Conservation (phyloP, 2,113 vertebrate species). For the Pao palembangensis region DNA sequence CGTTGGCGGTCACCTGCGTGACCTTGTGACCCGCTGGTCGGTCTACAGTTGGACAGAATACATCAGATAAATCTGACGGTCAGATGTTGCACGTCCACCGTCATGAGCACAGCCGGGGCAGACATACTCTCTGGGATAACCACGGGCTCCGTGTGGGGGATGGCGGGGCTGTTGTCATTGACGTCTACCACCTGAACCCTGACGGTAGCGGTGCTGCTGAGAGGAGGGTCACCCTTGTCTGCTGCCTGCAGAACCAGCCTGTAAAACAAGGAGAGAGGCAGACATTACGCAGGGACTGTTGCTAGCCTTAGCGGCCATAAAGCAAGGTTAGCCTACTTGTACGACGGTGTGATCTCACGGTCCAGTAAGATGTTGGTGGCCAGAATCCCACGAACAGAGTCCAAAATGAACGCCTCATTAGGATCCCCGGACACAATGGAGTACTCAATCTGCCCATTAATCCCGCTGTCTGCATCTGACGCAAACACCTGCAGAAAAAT, state of each 20-base stretch:
- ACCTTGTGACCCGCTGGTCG: slow-evolving; percentile 80
- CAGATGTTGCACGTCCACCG: neutral
- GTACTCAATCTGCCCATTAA: slow-evolving; percentile 83
- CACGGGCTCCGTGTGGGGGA: slow-evolving; percentile 76
- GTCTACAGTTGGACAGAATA: slow-evolving; percentile 69
- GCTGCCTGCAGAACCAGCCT: slow-evolving; percentile 85
- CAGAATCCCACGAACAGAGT: slow-evolving; percentile 79
- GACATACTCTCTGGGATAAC: slow-evolving; percentile 86
- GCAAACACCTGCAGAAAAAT: slow-evolving; percentile 80
- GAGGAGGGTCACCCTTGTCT: slow-evolving; percentile 82
- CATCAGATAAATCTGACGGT: neutral
- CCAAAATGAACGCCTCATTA: slow-evolving; percentile 79
- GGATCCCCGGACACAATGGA: slow-evolving; percentile 85
- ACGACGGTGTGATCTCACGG: slow-evolving; percentile 77
- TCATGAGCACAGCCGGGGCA: neutral
- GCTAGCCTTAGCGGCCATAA: neutral
- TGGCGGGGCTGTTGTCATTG: slow-evolving; percentile 85
- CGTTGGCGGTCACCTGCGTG: slow-evolving; percentile 78
- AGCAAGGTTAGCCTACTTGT: slow-evolving; percentile 76
- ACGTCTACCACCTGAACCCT: slow-evolving; percentile 84
- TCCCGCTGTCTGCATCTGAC: slow-evolving; percentile 80
- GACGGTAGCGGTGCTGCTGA: slow-evolving; percentile 77
- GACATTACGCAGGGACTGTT: neutral
- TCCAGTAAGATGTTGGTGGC: slow-evolving; percentile 79
- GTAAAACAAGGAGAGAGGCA: slow-evolving; percentile 20